Evolutionary conservation across 1,140 invertebrate species (phyloP).

Genomic region (Zaprionus nigranus): DNA sequence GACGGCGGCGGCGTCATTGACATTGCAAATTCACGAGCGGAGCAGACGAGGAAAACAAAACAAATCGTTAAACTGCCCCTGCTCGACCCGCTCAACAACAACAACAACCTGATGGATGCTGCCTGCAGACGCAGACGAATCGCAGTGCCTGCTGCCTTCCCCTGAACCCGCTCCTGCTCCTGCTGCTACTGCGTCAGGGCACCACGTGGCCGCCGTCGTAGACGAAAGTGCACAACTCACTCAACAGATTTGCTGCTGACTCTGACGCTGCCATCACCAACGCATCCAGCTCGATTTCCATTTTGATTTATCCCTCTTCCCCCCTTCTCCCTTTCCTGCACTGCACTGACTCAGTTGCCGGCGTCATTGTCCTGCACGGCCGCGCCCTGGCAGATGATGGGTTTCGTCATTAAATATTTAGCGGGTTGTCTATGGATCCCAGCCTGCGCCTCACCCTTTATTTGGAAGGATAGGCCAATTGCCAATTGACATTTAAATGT

Average conservation of each 20-base stretch:
- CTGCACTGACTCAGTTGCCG: neutral
- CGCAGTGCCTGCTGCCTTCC: neutral
- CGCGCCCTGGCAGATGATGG: slow-evolving; percentile 53
- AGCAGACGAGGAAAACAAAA: slow-evolving; percentile 66
- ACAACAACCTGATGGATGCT: slow-evolving; percentile 59
- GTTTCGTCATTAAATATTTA: slow-evolving; percentile 75
- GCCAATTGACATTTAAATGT: slow-evolving; percentile 36
- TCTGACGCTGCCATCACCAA: neutral
- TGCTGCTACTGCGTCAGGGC: neutral
- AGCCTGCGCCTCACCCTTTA: neutral
- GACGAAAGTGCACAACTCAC: slow-evolving; percentile 60
- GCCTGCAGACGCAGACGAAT: slow-evolving; percentile 35
- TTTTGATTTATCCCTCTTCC: slow-evolving; percentile 1
- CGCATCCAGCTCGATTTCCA: slow-evolving; percentile 4
- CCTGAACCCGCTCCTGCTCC: neutral
- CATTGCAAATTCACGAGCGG: slow-evolving; percentile 70
- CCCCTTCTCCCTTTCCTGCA: neutral
- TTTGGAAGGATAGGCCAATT: neutral
- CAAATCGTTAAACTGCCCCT: slow-evolving; percentile 68
- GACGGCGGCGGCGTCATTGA: slow-evolving; percentile 69
- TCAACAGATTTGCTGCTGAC: slow-evolving; percentile 35
- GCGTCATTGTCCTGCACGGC: slow-evolving; percentile 51
- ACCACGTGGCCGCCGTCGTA: slow-evolving; percentile 20
- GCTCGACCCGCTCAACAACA: neutral
- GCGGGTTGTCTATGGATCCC: slow-evolving; percentile 11